Evolutionary conservation across 2,797 vertebrate genomes (phyloP).

Genomic region (Notolabrus celidotus): DNA sequence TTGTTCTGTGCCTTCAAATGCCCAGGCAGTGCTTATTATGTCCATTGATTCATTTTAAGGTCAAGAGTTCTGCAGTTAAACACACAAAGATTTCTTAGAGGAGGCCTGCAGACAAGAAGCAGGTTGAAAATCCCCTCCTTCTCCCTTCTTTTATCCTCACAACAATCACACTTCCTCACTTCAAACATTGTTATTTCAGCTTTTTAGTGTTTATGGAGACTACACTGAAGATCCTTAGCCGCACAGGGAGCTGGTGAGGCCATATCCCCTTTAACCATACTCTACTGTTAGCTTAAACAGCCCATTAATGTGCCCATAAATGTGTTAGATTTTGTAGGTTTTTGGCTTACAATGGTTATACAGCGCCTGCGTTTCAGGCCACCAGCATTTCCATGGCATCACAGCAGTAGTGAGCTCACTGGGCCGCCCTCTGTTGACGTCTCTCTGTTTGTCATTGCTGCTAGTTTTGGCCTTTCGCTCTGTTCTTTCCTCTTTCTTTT

Average conservation of each 20-base stretch:
- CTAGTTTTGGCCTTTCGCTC: constrained; percentile 38
- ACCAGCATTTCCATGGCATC: constrained; percentile 71
- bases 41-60: constrained; percentile 62
- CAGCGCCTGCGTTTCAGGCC: constrained; percentile 24
- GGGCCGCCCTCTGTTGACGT: constrained; percentile 69
- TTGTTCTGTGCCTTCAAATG: constrained; percentile 28
- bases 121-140: constrained; percentile 2
- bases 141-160: constrained; percentile 57
- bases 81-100: constrained; percentile 43
- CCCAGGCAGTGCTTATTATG: constrained; percentile 37
- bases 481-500: constrained; percentile 28
- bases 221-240: constrained; percentile 35
- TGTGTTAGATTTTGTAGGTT: background rate
- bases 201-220: constrained; percentile 66
- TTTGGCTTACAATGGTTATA: constrained; percentile 31
- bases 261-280: constrained; percentile 50
- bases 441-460: constrained; percentile 49
- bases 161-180: constrained; percentile 78
- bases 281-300: constrained; percentile 45
- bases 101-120: constrained; percentile 31
- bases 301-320: constrained; percentile 39
- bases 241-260: constrained; percentile 26
- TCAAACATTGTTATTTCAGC: constrained; percentile 82
- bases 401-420: constrained; percentile 60
- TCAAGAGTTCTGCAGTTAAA: constrained; percentile 58